A percentile compares a stretch with the other conserved stretches of the same genome.
Evolutionary conservation across 2,888 invertebrate genomes (phyloP).

Genomic region (Drosophila sordidula): DNA sequence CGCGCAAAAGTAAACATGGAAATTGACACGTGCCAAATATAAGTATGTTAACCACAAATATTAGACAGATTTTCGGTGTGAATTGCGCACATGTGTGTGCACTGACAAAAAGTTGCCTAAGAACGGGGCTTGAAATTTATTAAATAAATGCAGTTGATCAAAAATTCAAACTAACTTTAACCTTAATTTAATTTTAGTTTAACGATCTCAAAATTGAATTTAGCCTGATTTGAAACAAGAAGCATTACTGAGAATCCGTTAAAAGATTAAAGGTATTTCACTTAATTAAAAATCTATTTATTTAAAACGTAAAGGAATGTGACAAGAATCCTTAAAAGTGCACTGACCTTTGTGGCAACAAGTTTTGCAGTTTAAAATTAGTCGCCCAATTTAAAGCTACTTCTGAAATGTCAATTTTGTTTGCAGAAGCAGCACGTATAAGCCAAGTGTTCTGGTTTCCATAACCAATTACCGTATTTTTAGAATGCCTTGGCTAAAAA

Average conservation of each 20-base stretch:
- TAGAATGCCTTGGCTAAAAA: constrained; percentile 11
- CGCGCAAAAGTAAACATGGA: constrained; percentile 24
- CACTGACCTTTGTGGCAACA: background rate
- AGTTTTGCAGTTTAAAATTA: background rate
- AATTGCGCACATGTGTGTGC: background rate
- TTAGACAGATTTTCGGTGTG: background rate
- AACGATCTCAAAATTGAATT: too few relatives aligned
- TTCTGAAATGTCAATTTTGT: background rate
- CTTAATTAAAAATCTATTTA: too few relatives aligned
- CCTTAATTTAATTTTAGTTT: too few relatives aligned
- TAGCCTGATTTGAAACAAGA: too few relatives aligned
- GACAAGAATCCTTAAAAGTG: background rate
- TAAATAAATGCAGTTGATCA: too few relatives aligned
- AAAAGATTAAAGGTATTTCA: too few relatives aligned
- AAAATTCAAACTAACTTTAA: too few relatives aligned
- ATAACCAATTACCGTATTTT: constrained; percentile 36
- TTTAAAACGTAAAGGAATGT: too few relatives aligned
- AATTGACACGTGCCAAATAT: constrained; percentile 49
- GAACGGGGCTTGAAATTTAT: too few relatives aligned
- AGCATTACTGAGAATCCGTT: too few relatives aligned
- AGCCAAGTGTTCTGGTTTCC: constrained; percentile 21
- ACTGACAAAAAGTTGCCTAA: background rate
- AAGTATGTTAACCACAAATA: constrained; percentile 4
- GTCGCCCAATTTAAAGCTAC: background rate
- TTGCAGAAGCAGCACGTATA: background rate